Evolutionary conservation across 2,797 vertebrate genomes (phyloP).

Genomic region (Squalus acanthias): DNA sequence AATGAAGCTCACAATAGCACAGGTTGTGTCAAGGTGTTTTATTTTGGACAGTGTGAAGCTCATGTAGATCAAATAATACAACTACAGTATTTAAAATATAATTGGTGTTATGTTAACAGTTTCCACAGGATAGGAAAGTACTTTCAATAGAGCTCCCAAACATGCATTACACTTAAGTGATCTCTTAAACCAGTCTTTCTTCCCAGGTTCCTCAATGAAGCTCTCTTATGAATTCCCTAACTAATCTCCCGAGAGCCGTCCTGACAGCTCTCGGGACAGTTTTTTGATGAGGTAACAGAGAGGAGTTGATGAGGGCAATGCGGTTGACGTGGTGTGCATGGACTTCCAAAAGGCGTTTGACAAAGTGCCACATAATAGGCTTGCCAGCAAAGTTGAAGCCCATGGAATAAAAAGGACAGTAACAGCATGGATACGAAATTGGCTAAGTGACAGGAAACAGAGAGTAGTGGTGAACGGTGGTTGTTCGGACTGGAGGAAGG

Average conservation of each 20-base stretch:
- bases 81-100: neutral
- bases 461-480: too few relatives aligned
- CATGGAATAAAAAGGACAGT: too few relatives aligned
- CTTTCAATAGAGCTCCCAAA: neutral
- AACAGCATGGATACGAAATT: too few relatives aligned
- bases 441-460: too few relatives aligned
- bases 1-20: neutral
- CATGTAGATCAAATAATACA: neutral
- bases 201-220: neutral
- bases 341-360: too few relatives aligned
- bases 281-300: too few relatives aligned
- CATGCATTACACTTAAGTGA: neutral
- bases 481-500: too few relatives aligned
- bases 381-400: too few relatives aligned
- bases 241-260: neutral
- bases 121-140: neutral
- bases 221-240: neutral
- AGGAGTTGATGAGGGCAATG: too few relatives aligned
- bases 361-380: too few relatives aligned
- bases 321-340: too few relatives aligned
- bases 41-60: neutral
- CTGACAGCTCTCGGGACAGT: neutral
- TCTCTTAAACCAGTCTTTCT: neutral
- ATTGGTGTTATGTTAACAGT: neutral
- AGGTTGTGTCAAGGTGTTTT: neutral